A percentile compares a stretch with the other conserved stretches of the same genome.
phyloP scores from a whole-genome alignment of 2,888 invertebrate genomes.

The Hecatera dysodea region DNA sequence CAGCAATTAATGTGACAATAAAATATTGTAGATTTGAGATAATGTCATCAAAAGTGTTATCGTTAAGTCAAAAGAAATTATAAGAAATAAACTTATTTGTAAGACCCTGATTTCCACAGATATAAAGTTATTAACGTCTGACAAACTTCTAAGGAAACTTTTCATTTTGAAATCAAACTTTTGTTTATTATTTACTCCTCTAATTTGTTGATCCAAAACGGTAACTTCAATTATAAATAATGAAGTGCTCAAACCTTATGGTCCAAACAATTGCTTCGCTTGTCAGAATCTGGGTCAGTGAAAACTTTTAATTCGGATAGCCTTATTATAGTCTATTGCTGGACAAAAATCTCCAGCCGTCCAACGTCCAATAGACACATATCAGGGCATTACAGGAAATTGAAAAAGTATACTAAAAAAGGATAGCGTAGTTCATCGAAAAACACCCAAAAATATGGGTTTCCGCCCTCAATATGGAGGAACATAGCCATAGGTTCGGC shows the following conservation, averaged over 20 bases:
- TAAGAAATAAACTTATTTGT: slow-evolving; percentile 17
- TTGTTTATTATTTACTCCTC: slow-evolving; percentile 19
- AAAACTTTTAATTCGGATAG: background rate
- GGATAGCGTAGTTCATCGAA: too few relatives aligned
- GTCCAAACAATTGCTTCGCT: slow-evolving; percentile 22
- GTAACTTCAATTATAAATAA: slow-evolving; percentile 36
- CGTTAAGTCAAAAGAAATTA: background rate
- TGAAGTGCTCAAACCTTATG: slow-evolving; percentile 16
- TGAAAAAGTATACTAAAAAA: background rate
- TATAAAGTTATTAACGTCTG: slow-evolving; percentile 32
- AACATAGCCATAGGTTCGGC: too few relatives aligned
- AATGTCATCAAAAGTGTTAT: slow-evolving; percentile 2
- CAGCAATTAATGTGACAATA: background rate
- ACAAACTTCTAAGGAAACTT: slow-evolving; percentile 27
- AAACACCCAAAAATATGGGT: background rate
- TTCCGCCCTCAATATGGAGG: too few relatives aligned
- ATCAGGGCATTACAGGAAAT: background rate
- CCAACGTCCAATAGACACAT: background rate
- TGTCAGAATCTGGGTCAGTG: slow-evolving; percentile 10
- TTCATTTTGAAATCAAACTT: slow-evolving; percentile 36
- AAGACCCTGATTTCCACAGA: slow-evolving; percentile 26
- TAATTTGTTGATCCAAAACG: slow-evolving; percentile 44
- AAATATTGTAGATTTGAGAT: background rate
- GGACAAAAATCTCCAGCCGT: background rate
- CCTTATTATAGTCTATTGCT: background rate